A percentile compares a stretch with the other conserved stretches of the same genome.
Conservation (phyloP, 2,797 vertebrate genomes). For the Nothura maculosa region DNA sequence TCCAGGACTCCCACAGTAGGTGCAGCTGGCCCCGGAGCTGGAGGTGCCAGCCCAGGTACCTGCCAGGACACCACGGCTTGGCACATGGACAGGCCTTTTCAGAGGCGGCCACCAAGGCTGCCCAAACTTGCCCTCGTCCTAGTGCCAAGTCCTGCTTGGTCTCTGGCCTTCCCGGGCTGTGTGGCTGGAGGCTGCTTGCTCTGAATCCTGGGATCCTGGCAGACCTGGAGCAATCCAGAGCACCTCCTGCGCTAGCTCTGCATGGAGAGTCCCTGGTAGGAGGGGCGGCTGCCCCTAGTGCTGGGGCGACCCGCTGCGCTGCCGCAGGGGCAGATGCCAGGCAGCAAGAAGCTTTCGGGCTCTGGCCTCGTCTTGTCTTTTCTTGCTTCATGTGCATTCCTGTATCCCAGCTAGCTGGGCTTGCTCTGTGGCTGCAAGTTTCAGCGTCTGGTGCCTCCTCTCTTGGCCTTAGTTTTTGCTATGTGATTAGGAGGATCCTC, state of each 20-base stretch:
- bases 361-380: neutral
- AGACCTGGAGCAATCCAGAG: neutral
- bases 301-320: neutral
- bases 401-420: accelerated
- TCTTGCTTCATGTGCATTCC: neutral
- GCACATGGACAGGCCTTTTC: neutral
- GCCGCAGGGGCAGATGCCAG: neutral
- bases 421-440: neutral
- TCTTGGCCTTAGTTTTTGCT: neutral
- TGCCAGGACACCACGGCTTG: neutral
- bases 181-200: neutral
- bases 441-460: neutral
- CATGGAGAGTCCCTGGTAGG: neutral
- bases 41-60: too few species aligned
- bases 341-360: neutral
- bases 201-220: neutral
- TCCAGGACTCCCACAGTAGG: neutral
- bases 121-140: accelerated
- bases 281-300: neutral
- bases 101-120: accelerated
- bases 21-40: neutral
- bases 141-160: neutral
- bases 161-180: neutral
- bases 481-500: neutral
- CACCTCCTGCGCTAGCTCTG: constrained; percentile 5